Evolutionary conservation across 2,797 vertebrate genomes (phyloP).

Genomic region (Balearica regulorum): DNA sequence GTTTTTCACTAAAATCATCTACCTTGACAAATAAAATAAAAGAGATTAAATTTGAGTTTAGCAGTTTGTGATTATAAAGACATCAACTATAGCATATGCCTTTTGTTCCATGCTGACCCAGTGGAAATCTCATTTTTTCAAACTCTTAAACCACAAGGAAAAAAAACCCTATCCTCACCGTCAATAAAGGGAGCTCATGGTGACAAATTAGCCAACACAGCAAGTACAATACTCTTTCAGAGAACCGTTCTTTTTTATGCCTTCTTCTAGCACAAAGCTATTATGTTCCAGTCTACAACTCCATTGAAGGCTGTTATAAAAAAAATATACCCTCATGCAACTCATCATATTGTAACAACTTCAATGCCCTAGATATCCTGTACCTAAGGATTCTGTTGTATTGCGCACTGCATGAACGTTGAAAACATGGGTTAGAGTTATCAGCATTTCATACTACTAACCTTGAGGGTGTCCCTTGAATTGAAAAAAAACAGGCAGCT

Average conservation of each 20-base stretch:
- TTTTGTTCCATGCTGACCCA: background rate
- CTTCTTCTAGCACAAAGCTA: constrained; percentile 5
- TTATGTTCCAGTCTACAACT: constrained; percentile 22
- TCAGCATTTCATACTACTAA: background rate
- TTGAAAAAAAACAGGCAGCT: fast-evolving
- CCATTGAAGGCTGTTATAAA: background rate
- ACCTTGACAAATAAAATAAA: background rate
- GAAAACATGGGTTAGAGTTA: background rate
- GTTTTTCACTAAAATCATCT: background rate
- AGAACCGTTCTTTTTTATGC: background rate
- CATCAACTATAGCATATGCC: background rate
- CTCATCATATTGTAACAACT: background rate
- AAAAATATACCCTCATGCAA: background rate
- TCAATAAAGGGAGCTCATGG: constrained; percentile 37
- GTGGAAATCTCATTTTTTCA: background rate
- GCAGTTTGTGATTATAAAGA: background rate
- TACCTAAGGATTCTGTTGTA: background rate
- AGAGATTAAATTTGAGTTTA: background rate
- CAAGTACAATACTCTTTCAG: background rate
- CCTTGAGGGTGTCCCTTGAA: background rate
- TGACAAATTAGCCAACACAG: constrained; percentile 9
- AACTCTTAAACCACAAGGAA: background rate
- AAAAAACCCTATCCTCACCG: background rate
- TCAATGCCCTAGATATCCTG: background rate
- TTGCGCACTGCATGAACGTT: background rate